Evolutionary conservation across 2,113 vertebrate genomes (phyloP), one percentile per base, ranked within the genome.

Genomic region (Megalops atlanticus): DNA sequence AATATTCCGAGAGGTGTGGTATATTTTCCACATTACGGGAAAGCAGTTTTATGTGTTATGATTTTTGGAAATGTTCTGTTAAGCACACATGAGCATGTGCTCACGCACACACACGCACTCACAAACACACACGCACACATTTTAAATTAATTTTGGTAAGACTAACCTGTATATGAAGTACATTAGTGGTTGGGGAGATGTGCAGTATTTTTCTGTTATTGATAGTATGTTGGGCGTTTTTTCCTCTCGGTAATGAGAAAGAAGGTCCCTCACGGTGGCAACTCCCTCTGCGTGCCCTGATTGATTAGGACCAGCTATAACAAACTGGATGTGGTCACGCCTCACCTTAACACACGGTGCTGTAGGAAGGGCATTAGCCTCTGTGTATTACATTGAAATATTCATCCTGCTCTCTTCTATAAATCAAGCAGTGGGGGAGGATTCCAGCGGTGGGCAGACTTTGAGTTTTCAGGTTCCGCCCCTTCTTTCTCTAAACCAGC

Each of bases 171-270:
- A 82, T 81, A 12, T 1, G 84, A 11, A 7, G 79, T 54, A 77
- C 79, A 69, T 27, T 33, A 43, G 84, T 78, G 58, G 79, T 78
- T 87, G 80, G 76, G 70, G 38, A n/a, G 78, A 76, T 77, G 83
- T 76, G 83, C 80, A 81, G 71, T 78, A 85, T 83, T 80, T 75
- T 74, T 84, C 86, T 87, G 89, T 87, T 86, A 89, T 90, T 91
- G 86, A 89, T 88, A 88, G 89, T 74, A 84, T 80, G 85, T 81
- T 79, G 84, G 85, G 77, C 87, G 89, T 73, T 89, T 88, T 91
- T 92, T 93, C 90, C 90, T 91, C 85, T 74, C 79, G 47, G 76
- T 93, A 92, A 94, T 93, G 92, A 92, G 87, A 89, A 88, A 85
- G 86, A 87, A 90, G 90, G 77, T 80, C 86, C 87, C 89, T 89